phyloP scores from a whole-genome alignment of 2,797 vertebrate genomes.

The Clarias fuscus region DNA sequence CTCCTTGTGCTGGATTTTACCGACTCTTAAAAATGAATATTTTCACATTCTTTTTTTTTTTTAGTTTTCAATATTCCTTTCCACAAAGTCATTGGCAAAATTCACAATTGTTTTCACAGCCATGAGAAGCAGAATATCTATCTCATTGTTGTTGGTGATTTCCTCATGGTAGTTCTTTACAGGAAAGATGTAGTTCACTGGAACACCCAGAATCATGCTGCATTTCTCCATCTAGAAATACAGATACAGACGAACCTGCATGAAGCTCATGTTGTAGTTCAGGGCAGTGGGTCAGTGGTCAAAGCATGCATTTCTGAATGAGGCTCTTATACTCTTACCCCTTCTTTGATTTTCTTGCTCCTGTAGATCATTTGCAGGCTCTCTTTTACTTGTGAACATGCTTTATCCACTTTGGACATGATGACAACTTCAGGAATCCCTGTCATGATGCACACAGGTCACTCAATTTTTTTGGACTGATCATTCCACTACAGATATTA shows the following conservation, averaged over 20 bases:
- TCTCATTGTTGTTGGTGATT: neutral
- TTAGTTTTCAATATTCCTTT: neutral
- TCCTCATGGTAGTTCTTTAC: slow-evolving; percentile 10
- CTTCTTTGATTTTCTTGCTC: neutral
- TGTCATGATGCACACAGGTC: neutral
- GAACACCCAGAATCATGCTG: accelerated
- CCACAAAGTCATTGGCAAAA: slow-evolving; percentile 28
- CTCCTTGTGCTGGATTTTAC: too few species aligned
- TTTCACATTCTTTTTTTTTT: neutral
- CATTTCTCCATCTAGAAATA: neutral
- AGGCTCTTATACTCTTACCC: neutral
- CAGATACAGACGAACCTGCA: neutral
- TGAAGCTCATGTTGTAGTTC: neutral
- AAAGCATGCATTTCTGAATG: neutral
- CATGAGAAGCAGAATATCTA: slow-evolving; percentile 7
- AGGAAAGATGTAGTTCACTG: slow-evolving; percentile 10
- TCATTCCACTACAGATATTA: neutral
- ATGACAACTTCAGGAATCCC: neutral
- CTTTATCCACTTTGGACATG: neutral
- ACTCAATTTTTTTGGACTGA: neutral
- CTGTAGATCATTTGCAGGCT: neutral
- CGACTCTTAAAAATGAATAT: neutral
- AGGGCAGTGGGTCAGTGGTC: neutral
- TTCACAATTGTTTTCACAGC: slow-evolving; percentile 6
- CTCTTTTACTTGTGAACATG: neutral